A percentile compares a stretch with the other conserved stretches of the same genome.
Evolutionary conservation across 1,140 invertebrate genomes (phyloP).

Genomic region (Artemia franciscana): DNA sequence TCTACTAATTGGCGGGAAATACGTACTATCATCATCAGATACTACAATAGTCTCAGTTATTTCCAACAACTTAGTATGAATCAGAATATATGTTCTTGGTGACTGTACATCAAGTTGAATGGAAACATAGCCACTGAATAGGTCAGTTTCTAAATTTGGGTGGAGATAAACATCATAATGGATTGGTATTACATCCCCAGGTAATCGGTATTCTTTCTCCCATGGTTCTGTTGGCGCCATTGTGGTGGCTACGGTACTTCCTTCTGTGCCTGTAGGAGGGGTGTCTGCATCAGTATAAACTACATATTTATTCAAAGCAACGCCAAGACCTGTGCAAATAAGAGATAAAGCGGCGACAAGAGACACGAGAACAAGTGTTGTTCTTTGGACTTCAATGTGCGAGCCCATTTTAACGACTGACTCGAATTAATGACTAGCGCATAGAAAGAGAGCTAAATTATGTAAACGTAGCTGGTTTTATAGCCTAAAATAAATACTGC

Average conservation of each 20-base stretch:
- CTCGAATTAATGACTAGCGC: no score
- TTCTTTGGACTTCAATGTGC: neutral
- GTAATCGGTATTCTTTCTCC: constrained; percentile 20
- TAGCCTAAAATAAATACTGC: no score
- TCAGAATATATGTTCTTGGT: constrained; percentile 31
- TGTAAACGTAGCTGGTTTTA: no score
- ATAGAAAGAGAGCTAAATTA: no score
- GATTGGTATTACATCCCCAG: constrained; percentile 19
- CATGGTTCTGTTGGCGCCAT: constrained; percentile 17
- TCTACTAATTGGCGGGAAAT: constrained; percentile 14
- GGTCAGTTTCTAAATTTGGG: constrained; percentile 40
- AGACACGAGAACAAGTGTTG: neutral
- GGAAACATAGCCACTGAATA: constrained; percentile 41
- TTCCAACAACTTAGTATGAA: constrained; percentile 40
- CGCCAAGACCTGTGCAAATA: neutral
- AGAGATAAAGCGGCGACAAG: neutral
- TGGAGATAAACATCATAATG: constrained; percentile 45
- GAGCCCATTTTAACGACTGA: neutral
- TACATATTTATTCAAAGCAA: neutral
- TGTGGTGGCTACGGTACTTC: neutral
- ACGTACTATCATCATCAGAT: constrained; percentile 21
- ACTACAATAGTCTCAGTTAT: constrained; percentile 23
- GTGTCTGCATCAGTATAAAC: neutral
- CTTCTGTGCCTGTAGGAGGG: neutral
- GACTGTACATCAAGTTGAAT: constrained; percentile 36